Base-by-base conservation (phyloP, 2,888 invertebrate genomes). In the Mongoloraphidia duomilia region DNA sequence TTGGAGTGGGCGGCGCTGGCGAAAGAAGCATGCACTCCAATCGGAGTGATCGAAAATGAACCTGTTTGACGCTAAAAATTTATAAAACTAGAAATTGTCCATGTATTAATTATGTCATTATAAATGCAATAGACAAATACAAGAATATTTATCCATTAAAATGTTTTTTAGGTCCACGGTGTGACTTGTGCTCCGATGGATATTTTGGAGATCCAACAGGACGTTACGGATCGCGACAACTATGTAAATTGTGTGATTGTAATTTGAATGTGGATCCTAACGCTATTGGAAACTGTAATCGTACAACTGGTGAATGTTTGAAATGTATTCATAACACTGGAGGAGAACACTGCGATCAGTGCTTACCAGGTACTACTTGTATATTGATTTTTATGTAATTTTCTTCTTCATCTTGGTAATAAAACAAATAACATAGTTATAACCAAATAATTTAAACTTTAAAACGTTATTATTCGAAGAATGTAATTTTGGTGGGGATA, bases 291-390 rank as follows among this genome's bases (percentile, higher is more conserved):
- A 98, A 97, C 69, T 98, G 98, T 65, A 88, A 98, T 67, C 79
- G 92, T n/a, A 87, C 86, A 1, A 89, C 87, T 5, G 97, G 97
- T 13, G 89, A 92, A 62, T 99, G 98, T 69, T 71, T 93, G 41
- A 96, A 96, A 67, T 98, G 98, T 67, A 91, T 96, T 56, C 88
- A 92, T 68, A 93, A 93, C 61, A 96, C 96, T 0, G 91, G 84
- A 40, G 97, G 97, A 0, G 73, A 78, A 40, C 82, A 86, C 62
- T 99, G 97, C 64, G 95, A 96, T 56, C 82, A 83, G 59, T 97
- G 97, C 69, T 71, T 93, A 56, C 79, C 87, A 52, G 94, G 94
- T 76, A 69, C 11, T 8, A 37, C 42, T 11, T 13, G 13, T 8
- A 37, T 26, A n/a, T 17, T 11, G 41, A n/a, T 43, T 44, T 8